Base-by-base conservation (phyloP, 23 tunicate genomes). In the Styela plicata region DNA sequence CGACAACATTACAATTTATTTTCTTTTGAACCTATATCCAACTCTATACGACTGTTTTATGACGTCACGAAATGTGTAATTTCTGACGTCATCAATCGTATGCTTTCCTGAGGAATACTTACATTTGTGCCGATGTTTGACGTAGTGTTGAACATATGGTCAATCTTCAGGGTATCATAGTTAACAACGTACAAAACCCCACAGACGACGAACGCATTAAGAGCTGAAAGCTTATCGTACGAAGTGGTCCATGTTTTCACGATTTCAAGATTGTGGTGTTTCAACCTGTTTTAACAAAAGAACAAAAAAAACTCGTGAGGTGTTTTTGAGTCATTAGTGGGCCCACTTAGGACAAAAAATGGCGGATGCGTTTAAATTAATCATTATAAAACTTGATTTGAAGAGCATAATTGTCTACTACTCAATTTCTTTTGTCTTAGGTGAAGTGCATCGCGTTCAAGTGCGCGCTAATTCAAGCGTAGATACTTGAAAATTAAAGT, bases 121-220 rank as follows among this genome's bases (percentile, higher is more conserved):
- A 91, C 97, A 66, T 75, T 33, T 36, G 70, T 67, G 64, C 85
- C 97, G 29, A 57, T 64, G 18, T 76, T 70, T 64, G 97, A 87
- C 36, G 94, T 87, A 23, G 96, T 91, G 66, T 96, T 89, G 86
- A 74, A 96, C 97, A 91, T 91, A 70, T 91, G 90, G 74, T 91
- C 87, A 63, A 96, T 92, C 24, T 36, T 75, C 19, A 86, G 88
- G 26, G 94, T 73, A 18, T 86, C 87, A 36, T 79, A 85, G 69
- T 91, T 87, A 63, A 96, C 89, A 30, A 85, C 89, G 61, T 96
- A 96, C 62, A 96, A 79, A 34, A 87, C 87, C 1, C 97, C 99
- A 52, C 99, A 96, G n/a, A 85, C 89, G 63, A 96, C 87, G 70
- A 92, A 96, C 31, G 99, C 89, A 36, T 96, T 92, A 34, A 91